phyloP scores from a whole-genome alignment of 1,140 invertebrate species.

The Bombus impatiens region DNA sequence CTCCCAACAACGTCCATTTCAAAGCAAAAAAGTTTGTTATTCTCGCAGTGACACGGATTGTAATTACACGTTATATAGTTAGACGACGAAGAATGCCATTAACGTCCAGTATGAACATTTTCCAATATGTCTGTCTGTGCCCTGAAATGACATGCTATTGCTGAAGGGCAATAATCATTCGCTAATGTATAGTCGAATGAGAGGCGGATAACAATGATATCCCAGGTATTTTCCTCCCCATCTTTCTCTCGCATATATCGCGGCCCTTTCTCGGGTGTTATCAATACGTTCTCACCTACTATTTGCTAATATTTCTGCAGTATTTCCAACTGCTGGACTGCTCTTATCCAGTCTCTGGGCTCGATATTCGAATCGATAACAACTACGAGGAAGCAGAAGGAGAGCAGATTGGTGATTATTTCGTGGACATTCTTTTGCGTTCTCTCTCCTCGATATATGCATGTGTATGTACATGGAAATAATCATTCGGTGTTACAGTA shows the following conservation, averaged over 20 bases:
- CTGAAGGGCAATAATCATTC: constrained; percentile 15
- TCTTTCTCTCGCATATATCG: constrained; percentile 38
- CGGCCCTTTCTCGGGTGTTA: constrained; percentile 11
- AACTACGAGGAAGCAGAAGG: neutral
- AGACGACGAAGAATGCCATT: neutral
- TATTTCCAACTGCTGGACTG: neutral
- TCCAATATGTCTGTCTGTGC: neutral
- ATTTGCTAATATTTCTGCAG: constrained; percentile 28
- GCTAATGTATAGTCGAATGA: constrained; percentile 10
- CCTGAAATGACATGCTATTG: neutral
- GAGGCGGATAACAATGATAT: constrained; percentile 2
- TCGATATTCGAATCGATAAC: constrained; percentile 49
- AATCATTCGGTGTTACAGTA: constrained; percentile 27
- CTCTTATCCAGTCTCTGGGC: neutral
- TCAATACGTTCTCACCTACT: neutral
- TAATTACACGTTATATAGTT: neutral
- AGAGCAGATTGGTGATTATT: neutral
- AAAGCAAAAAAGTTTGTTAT: neutral
- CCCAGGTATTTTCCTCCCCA: constrained; percentile 47
- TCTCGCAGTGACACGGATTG: neutral
- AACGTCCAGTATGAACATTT: neutral
- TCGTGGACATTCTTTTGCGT: neutral
- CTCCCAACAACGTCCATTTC: neutral
- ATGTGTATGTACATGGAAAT: constrained; percentile 13
- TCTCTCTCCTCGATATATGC: too few relatives aligned